Base-by-base conservation (phyloP, 2,113 vertebrate species). In the Chaetops frenatus region DNA sequence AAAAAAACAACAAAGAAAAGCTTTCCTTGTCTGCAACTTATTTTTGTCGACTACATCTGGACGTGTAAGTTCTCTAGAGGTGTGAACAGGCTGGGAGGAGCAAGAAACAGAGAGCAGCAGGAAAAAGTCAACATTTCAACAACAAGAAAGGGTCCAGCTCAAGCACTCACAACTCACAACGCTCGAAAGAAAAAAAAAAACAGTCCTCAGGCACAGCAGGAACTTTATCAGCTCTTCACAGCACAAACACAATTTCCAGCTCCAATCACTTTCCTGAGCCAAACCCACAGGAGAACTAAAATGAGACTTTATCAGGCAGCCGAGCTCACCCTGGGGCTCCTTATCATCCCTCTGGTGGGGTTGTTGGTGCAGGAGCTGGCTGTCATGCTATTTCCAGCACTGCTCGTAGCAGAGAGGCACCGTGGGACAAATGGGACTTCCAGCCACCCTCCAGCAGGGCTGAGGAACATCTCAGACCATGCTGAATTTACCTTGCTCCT, bases 161-260 rank as follows among this genome's bases (percentile, higher is more conserved):
- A 70, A 91, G 33, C 57, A 69, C 66, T 76, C 71, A 47, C 29
- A 53, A 24, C 40, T 74, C 80, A n/a, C 0, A 0, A 76, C 28
- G 29, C 27, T 66, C 60, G 61, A 25, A n/a, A n/a, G 17, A 44
- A 44, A 18, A 42, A 42, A 74, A 88, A 84, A 56, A 56, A 11
- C 0, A 1, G 35, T 85, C 44, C 48, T 78, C 4, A 3, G 21
- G 40, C 21, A 6, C 27, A 83, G 36, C n/a, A 88, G 72, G 61
- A 94, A 44, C 38, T 54, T 95, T 89, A 90, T 95, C 78, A 69
- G 25, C 48, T 84, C 74, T 61, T 47, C 58, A 50, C 70, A 88
- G 88, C 64, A 57, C 38, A 47, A 87, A 84, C 10, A 67, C 29
- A 19, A 58, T 70, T 90, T 90, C 88, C 57, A 95, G 53, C 45